A percentile compares a stretch with the other conserved stretches of the same genome.
Conservation (phyloP, 2,888 invertebrate genomes). For the Yponomeuta cagnagella region DNA sequence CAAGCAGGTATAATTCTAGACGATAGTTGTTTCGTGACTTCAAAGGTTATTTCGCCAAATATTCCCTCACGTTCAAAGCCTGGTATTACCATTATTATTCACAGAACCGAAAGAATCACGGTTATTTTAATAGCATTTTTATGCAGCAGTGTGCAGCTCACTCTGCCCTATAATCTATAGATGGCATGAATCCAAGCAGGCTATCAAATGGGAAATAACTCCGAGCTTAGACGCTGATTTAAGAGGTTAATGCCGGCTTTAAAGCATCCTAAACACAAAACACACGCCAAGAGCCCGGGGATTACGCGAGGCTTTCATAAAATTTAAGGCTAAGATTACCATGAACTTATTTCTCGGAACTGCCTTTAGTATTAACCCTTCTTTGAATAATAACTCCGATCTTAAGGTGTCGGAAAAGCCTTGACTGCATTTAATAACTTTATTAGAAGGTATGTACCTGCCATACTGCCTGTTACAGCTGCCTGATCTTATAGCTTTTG, state of each 20-base stretch:
- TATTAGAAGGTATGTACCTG: no score
- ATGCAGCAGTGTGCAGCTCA: no score
- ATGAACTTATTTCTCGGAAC: not conserved
- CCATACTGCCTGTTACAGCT: no score
- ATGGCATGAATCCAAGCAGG: not conserved
- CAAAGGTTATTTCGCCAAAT: no score
- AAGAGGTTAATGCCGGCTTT: not conserved
- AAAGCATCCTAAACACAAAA: conserved; percentile 1
- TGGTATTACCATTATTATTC: no score
- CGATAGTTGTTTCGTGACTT: no score
- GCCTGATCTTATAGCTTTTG: no score
- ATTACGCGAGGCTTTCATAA: not conserved
- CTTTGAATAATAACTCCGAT: not conserved
- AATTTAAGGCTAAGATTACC: not conserved
- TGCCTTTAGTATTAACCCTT: not conserved
- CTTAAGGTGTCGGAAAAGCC: not conserved
- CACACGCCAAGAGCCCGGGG: not conserved
- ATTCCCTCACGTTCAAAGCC: no score
- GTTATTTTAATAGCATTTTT: no score
- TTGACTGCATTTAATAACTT: not conserved
- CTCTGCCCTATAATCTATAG: no score
- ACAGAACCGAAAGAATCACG: no score
- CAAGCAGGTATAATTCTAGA: no score
- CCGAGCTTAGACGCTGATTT: conserved; percentile 1
- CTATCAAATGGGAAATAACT: not conserved